Evolutionary conservation across 2,113 vertebrate genomes (phyloP).

Genomic region (Siniperca chuatsi): DNA sequence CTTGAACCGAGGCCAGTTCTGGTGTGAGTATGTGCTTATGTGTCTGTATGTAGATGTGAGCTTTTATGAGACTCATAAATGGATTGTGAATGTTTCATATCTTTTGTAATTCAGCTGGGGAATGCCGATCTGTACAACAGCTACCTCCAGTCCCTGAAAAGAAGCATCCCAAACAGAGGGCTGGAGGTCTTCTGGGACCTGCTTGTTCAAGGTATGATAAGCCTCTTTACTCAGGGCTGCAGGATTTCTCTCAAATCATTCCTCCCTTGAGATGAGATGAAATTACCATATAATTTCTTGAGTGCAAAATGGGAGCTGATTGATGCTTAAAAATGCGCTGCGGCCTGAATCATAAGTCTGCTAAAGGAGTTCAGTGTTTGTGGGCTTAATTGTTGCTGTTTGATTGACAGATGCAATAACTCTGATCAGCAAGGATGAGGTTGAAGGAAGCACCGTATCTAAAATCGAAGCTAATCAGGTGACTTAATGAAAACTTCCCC

Average conservation of each 20-base stretch:
- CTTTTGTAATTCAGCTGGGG: constrained; percentile 72
- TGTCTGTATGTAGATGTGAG: constrained; percentile 29
- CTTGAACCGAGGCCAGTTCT: constrained; percentile 38
- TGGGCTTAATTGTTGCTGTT: constrained; percentile 33
- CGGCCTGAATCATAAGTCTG: neutral
- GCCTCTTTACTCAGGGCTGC: constrained; percentile 25
- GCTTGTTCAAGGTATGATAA: constrained; percentile 88
- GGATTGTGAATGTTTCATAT: constrained; percentile 51
- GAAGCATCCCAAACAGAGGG: constrained; percentile 85
- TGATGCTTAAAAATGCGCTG: neutral
- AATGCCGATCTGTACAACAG: constrained; percentile 90
- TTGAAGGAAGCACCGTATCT: constrained; percentile 87
- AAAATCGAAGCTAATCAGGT: constrained; percentile 91
- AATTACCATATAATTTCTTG: constrained; percentile 9
- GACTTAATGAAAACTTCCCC: constrained; percentile 26
- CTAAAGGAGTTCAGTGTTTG: neutral
- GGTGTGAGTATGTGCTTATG: neutral
- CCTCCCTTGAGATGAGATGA: constrained; percentile 37
- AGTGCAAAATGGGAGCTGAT: neutral
- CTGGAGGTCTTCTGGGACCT: constrained; percentile 95
- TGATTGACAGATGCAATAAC: constrained; percentile 88
- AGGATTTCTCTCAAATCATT: constrained; percentile 44
- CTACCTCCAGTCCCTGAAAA: constrained; percentile 90
- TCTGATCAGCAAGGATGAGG: constrained; percentile 92
- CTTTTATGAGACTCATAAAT: constrained; percentile 44